Evolutionary conservation across 2,888 invertebrate species (phyloP).

Genomic region (Morpho deidamia): DNA sequence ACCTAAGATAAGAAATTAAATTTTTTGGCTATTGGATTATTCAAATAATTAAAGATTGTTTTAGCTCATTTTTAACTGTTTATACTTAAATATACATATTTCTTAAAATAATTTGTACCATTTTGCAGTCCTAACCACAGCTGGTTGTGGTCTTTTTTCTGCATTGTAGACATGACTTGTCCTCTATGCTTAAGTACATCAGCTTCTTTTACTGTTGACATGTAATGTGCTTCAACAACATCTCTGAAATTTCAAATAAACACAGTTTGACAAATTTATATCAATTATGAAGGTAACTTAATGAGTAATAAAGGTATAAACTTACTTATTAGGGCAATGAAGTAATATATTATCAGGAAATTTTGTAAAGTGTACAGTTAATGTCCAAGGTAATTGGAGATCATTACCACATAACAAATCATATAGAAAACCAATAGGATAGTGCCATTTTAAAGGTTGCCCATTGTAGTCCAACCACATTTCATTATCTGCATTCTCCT

Average conservation of each 20-base stretch:
- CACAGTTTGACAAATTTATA: background rate
- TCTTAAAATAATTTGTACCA: slow-evolving; percentile 72
- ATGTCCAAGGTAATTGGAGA: slow-evolving; percentile 91
- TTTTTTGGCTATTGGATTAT: too few relatives aligned
- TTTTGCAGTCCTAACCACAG: slow-evolving; percentile 96
- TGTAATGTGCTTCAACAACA: slow-evolving; percentile 94
- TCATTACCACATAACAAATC: slow-evolving; percentile 86
- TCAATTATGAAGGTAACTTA: background rate
- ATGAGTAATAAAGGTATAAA: background rate
- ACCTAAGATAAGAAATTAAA: too few relatives aligned
- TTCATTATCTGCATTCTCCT: slow-evolving; percentile 89
- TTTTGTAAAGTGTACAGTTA: slow-evolving; percentile 96
- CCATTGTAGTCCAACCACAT: slow-evolving; percentile 98
- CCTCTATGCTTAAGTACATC: slow-evolving; percentile 98
- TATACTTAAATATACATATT: too few relatives aligned
- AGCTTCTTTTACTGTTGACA: slow-evolving; percentile 98
- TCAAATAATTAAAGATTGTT: too few relatives aligned
- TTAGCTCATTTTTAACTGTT: too few relatives aligned
- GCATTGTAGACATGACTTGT: slow-evolving; percentile 93
- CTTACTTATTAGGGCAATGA: slow-evolving; percentile 89
- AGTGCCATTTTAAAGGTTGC: slow-evolving; percentile 93
- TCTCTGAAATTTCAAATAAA: slow-evolving; percentile 79
- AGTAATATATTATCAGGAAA: slow-evolving; percentile 95
- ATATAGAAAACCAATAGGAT: slow-evolving; percentile 93
- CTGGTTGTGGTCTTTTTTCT: slow-evolving; percentile 97